Evolutionary conservation across 2,113 vertebrate species (phyloP).

Genomic region (Arizona elegans): DNA sequence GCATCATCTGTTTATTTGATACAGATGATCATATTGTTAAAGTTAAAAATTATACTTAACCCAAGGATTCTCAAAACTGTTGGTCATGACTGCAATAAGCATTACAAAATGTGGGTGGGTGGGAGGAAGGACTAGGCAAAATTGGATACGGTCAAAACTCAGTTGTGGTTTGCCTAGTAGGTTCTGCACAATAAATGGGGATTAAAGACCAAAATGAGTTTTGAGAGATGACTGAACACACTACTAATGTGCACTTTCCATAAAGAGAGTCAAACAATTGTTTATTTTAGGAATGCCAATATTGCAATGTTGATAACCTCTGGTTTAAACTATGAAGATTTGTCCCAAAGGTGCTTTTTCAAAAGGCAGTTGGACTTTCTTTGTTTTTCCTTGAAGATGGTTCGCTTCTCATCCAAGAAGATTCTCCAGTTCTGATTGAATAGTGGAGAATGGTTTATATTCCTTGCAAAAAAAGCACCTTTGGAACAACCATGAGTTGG

Average conservation of each 20-base stretch:
- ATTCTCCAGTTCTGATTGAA: not conserved
- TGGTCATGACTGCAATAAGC: not conserved
- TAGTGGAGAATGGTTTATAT: not conserved
- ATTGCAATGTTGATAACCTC: not conserved
- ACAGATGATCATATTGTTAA: not conserved
- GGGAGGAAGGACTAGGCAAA: not conserved
- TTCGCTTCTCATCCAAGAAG: not conserved
- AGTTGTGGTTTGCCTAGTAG: not conserved
- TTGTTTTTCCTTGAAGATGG: not conserved
- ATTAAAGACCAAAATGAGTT: not conserved
- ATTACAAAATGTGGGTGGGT: not conserved
- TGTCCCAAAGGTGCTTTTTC: not conserved
- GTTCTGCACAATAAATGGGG: not conserved
- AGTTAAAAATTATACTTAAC: not conserved
- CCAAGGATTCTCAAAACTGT: not conserved
- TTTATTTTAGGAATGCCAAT: not conserved
- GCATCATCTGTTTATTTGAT: not conserved
- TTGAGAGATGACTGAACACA: not conserved
- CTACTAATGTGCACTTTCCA: not conserved
- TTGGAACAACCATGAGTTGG: not conserved
- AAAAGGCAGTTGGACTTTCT: not conserved
- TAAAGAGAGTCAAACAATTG: not conserved
- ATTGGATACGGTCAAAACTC: not conserved
- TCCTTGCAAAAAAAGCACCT: not conserved
- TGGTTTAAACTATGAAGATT: not conserved